phyloP scores from a whole-genome alignment of 64 coral and sea anemone genomes.

The Stichodactyla mertensii region DNA sequence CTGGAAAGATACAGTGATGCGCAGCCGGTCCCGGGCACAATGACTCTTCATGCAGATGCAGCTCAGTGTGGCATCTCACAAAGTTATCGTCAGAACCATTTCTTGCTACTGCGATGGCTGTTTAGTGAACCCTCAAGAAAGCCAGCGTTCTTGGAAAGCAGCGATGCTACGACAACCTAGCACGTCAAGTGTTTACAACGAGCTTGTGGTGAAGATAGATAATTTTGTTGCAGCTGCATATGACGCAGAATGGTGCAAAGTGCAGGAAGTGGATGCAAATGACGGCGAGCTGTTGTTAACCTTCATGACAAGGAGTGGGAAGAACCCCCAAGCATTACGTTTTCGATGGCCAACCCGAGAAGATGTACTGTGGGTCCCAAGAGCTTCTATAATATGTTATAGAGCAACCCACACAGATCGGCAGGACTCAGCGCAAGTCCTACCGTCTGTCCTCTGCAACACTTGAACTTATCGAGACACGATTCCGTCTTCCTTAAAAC shows the following conservation, averaged over 20 bases:
- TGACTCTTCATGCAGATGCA: conserved; percentile 29
- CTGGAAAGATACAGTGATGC: neutral
- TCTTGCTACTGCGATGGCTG: conserved; percentile 32
- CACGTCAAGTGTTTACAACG: neutral
- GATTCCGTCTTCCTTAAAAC: neutral
- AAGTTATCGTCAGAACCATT: conserved; percentile 21
- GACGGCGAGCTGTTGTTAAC: neutral
- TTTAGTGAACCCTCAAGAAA: conserved; percentile 4
- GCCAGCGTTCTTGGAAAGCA: neutral
- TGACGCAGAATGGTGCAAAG: conserved; percentile 30
- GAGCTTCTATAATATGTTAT: neutral
- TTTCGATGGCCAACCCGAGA: conserved; percentile 4
- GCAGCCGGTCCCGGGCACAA: conserved; percentile 33
- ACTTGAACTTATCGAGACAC: neutral
- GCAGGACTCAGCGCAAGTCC: neutral
- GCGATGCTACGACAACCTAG: neutral
- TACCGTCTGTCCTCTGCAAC: neutral
- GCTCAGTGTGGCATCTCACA: conserved; percentile 18
- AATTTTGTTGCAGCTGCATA: conserved; percentile 13
- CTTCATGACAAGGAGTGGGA: conserved; percentile 1
- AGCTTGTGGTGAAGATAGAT: neutral
- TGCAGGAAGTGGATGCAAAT: neutral
- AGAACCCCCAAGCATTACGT: neutral
- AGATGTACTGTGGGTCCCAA: conserved; percentile 16
- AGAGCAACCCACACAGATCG: neutral